phyloP scores from a whole-genome alignment of 2,113 vertebrate genomes.

The Tursiops truncatus region DNA sequence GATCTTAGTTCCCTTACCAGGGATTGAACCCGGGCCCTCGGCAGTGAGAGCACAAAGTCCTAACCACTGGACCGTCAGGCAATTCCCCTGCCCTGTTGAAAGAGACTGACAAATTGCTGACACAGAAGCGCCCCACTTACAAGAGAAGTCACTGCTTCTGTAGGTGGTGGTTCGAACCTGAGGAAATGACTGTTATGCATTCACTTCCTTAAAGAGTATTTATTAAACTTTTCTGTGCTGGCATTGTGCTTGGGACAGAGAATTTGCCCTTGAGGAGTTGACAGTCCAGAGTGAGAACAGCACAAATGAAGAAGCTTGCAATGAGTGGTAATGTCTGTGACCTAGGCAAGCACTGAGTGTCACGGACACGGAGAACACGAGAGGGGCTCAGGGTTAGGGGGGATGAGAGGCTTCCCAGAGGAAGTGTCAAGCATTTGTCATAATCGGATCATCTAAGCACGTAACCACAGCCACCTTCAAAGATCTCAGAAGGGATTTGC shows the following conservation, averaged over 20 bases:
- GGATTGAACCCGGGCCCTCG: background rate
- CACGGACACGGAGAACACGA: background rate
- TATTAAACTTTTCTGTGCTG: background rate
- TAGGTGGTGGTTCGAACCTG: background rate
- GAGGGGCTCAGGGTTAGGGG: background rate
- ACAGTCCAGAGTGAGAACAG: background rate
- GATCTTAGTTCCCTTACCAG: background rate
- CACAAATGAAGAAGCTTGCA: background rate
- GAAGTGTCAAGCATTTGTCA: background rate
- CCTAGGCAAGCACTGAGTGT: accelerated
- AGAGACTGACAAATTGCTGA: background rate
- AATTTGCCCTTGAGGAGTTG: background rate
- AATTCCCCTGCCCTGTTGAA: background rate
- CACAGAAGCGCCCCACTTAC: background rate
- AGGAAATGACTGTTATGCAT: background rate
- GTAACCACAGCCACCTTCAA: background rate
- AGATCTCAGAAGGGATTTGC: background rate
- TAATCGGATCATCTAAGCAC: background rate
- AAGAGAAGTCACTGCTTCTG: background rate
- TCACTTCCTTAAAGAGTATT: background rate
- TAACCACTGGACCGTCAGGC: background rate
- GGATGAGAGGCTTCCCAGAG: background rate
- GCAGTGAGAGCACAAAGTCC: background rate
- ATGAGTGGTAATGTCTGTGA: background rate
- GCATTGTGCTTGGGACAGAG: background rate